These are phyloP conservation scores for Plutella xylostella DNA, from an alignment of 2,888 invertebrate species.

Conservation along the genomic window DNA sequence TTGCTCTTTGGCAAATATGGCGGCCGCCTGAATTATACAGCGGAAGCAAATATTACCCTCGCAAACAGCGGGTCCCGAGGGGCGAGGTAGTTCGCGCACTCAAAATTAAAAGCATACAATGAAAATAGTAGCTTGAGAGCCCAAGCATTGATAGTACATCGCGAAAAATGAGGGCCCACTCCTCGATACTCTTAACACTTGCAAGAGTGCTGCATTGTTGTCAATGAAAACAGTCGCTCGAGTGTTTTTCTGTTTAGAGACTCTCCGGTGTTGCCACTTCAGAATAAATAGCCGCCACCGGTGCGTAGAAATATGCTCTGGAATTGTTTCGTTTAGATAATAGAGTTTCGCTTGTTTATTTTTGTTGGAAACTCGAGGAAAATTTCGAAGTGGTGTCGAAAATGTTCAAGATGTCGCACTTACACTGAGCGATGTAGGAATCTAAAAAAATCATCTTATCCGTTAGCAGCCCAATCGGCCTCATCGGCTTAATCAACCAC, in stretches of 20 bases:
- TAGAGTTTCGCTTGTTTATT: too few relatives aligned
- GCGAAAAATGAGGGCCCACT: constrained; percentile 65
- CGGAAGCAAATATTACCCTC: constrained; percentile 72
- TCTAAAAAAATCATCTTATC: too few relatives aligned
- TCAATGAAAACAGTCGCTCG: constrained; percentile 62
- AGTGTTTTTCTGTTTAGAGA: constrained; percentile 69
- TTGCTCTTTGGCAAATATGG: constrained; percentile 74
- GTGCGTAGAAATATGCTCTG: constrained; percentile 55
- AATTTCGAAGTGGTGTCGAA: too few relatives aligned
- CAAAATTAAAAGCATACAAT: constrained; percentile 75
- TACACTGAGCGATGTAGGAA: too few relatives aligned
- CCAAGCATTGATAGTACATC: constrained; percentile 62
- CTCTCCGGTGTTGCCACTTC: constrained; percentile 65
- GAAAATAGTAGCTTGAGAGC: constrained; percentile 66
- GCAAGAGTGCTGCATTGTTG: constrained; percentile 55
- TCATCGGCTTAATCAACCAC: too few relatives aligned
- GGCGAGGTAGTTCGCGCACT: constrained; percentile 73
- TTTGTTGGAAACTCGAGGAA: too few relatives aligned
- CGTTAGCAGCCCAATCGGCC: too few relatives aligned
- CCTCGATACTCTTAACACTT: constrained; percentile 57
- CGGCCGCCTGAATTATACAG: constrained; percentile 74
- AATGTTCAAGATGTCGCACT: too few relatives aligned
- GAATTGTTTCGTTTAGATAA: neutral
- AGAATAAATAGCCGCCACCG: constrained; percentile 58
- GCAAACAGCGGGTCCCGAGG: constrained; percentile 70